Evolutionary conservation across 2,797 vertebrate genomes (phyloP).

Genomic region (Onychomys arenicola): DNA sequence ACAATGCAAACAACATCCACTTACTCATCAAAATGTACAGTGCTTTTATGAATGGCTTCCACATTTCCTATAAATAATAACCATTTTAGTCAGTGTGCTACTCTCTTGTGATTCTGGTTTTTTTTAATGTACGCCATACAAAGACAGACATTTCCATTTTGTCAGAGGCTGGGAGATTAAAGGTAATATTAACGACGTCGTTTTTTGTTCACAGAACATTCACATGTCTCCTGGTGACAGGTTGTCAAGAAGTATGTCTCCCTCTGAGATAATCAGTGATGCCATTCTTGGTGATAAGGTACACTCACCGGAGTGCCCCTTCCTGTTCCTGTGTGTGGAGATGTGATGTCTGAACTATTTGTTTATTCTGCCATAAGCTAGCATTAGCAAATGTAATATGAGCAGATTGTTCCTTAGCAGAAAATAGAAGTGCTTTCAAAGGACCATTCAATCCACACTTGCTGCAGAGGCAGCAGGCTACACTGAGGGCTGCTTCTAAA

Average conservation of each 20-base stretch:
- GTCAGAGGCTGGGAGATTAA: constrained; percentile 78
- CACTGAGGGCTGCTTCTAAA: constrained; percentile 82
- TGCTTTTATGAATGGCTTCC: constrained; percentile 1
- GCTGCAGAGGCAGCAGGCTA: constrained; percentile 82
- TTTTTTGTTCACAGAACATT: constrained; percentile 82
- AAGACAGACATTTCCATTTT: constrained; percentile 76
- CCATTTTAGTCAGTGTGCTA: background rate
- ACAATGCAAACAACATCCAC: background rate
- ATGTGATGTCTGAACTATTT: constrained; percentile 85
- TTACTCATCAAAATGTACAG: constrained; percentile 27
- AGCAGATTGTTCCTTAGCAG: constrained; percentile 85
- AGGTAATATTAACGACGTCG: constrained; percentile 80
- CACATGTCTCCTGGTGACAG: constrained; percentile 81
- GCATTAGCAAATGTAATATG: constrained; percentile 84
- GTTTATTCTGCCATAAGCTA: constrained; percentile 83
- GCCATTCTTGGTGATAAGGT: constrained; percentile 75
- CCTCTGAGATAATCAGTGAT: constrained; percentile 81
- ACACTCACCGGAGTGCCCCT: constrained; percentile 71
- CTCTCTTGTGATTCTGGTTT: constrained; percentile 7
- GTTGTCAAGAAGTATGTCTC: constrained; percentile 85
- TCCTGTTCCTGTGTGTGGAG: constrained; percentile 75
- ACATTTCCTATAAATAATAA: background rate
- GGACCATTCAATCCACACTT: constrained; percentile 82
- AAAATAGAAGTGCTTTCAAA: constrained; percentile 85
- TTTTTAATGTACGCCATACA: constrained; percentile 64